Evolutionary conservation across 1,140 invertebrate genomes (phyloP), one percentile per base, ranked within the genome.

Genomic region (Eciton burchellii): DNA sequence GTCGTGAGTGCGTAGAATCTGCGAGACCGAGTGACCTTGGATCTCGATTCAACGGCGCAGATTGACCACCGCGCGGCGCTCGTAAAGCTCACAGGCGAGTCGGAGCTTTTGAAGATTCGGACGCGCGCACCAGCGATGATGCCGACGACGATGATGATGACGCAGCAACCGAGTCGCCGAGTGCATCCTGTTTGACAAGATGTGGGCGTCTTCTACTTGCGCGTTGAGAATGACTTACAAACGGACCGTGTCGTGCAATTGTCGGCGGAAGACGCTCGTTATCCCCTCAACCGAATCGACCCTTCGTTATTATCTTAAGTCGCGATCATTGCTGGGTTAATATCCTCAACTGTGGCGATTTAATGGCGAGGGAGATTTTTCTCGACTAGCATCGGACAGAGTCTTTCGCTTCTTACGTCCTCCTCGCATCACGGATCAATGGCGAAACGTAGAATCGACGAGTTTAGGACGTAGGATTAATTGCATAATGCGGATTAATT

Each of bases 221-320:
- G 90, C 87, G 89, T 91, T 92, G 85, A 89, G 90, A 89, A 85
- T 86, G 89, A 88, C 86, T 89, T 89, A 91, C 89, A 90, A 91
- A 92, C 91, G 87, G 87, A 87, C 85, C 81, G 72, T 35, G 35
- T 72, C 83, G 65, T 84, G 87, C 91, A 92, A 92, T 93, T 92
- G 91, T 90, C 88, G 88, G 86, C 93, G 92, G 93, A 93, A 93
- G 92, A 90, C 89, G 83, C 91, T 93, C 89, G 92, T 93, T 93
- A 91, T 89, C 82, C 86, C 86, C 89, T 89, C 90, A 89, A 86
- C 81, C 84, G 83, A 87, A 81, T 81, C 84, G 82, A 84, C 87
- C 90, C 91, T 92, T 92, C 89, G 90, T 92, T 89, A 90, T 83
- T 84, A 90, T 85, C 82, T 86, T 85, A 74, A 87, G 86, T 82